Base-by-base conservation (phyloP, 2,113 vertebrate species). In the Balaenoptera acutorostrata region DNA sequence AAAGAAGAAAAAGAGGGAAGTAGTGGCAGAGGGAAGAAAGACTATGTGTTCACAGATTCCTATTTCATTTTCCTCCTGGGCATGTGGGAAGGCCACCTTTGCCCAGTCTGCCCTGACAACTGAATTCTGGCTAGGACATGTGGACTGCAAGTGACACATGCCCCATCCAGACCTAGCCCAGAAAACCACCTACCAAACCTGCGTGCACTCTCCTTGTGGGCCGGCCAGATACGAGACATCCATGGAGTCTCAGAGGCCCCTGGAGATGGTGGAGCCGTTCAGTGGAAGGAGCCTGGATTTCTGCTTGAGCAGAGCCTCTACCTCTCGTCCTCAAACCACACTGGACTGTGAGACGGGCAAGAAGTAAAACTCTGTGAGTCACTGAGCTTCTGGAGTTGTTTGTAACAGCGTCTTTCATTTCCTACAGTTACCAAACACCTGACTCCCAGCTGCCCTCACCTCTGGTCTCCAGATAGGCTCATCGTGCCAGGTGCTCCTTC, bases 61-160 rank as follows among this genome's bases (percentile, higher is more conserved):
- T 25, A 20, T 88, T 96, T 92, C 20, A 8, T 63, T 66, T 72
- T 88, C 55, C 33, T 92, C 39, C 52, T 29, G 41, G 72, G 44
- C 29, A 63, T 44, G 23, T 15, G 52, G 41, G 41, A 27, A 41
- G 5, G 55, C 8, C 5, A 36, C n/a, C n/a, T 68, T 69, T 90
- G 27, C 49, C 49, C 52, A 31, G 18, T 39, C 14, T 41, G 6
- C 57, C 39, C 41, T 69, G 68, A 59, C 25, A 36, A 21, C 25
- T 57, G 18, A 77, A 68, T 78, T 39, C 29, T 77, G 41, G 49
- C 68, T 39, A 52, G 91, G 55, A 95, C 55, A 55, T 27, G 11
- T 17, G 25, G 57, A 68, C 14, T 36, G 18, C 23, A 61, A 69
- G n/a, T 39, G 46, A 29, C 14, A 8, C 7, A 27, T 15, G n/a